Percentiles rank a stretch among this genome's conserved stretches.
Evolutionary conservation across 2,888 invertebrate species (phyloP).

Genomic region (Deilephila elpenor): DNA sequence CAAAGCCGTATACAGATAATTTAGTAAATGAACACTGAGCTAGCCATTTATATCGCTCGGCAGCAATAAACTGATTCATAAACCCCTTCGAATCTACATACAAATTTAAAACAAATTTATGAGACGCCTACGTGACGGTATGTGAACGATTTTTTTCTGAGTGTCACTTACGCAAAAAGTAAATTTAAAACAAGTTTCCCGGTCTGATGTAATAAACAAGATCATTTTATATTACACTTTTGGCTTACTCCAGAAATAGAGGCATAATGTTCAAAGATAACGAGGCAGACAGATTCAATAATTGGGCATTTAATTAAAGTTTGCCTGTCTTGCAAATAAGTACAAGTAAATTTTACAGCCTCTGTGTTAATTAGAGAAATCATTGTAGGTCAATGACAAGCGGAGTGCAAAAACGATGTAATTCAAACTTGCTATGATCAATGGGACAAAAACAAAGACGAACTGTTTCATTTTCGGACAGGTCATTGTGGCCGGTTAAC

Average conservation of each 20-base stretch:
- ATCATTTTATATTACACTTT: conserved; percentile 13
- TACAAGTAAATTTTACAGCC: conserved; percentile 53
- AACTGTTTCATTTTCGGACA: conserved; percentile 52
- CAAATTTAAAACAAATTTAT: not conserved
- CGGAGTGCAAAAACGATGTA: conserved; percentile 55
- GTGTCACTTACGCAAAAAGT: conserved; percentile 6
- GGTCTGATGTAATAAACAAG: conserved; percentile 19
- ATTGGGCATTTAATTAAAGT: conserved; percentile 29
- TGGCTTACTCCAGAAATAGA: conserved; percentile 14
- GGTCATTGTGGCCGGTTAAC: conserved; percentile 34
- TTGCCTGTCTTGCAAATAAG: conserved; percentile 24
- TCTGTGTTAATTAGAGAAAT: conserved; percentile 71
- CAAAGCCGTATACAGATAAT: conserved; percentile 15
- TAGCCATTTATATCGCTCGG: not conserved
- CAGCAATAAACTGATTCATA: not conserved
- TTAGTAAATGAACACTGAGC: not conserved
- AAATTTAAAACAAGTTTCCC: conserved; percentile 7
- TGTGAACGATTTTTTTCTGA: not conserved
- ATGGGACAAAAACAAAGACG: conserved; percentile 55
- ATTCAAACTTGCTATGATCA: conserved; percentile 57
- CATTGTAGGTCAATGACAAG: conserved; percentile 72
- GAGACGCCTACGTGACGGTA: not conserved
- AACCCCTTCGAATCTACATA: not conserved
- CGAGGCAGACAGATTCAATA: conserved; percentile 16
- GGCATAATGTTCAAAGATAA: conserved; percentile 24